Evolutionary conservation across 1,140 invertebrate species (phyloP), one percentile per base, ranked within the genome.

Genomic region (Cardiocondyla obscurior): DNA sequence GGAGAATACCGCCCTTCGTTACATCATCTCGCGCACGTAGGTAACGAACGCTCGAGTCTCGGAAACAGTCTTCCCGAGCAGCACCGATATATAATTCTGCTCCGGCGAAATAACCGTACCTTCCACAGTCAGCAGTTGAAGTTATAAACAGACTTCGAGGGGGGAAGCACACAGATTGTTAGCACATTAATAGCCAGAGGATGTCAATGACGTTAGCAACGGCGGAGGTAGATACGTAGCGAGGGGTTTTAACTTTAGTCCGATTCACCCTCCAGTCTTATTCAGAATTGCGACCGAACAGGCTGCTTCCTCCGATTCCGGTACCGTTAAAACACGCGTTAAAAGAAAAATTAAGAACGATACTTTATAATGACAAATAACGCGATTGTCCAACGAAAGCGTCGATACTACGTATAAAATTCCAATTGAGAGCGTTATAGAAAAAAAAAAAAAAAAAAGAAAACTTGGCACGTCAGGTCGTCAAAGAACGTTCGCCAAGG

Each of bases 41-140:
- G 88, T 85, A 85, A 90, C 83, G 85, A 85, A 83, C 82, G 85
- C 81, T 77, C 22, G 73, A 84, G 74, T 46, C 49, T 81, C 76
- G 79, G 33, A 79, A 79, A 28, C 72, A 86, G 81, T 83, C 84
- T 74, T 83, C 83, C 83, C 88, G 25, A 39, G 81, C 86, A 74
- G 87, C 89, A 85, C 84, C 86, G 86, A 88, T 90, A 90, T 49
- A 69, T 87, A 91, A 92, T 92, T 92, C 89, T 81, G 60, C 87
- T 84, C 69, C 84, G 76, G 30, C 86, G 76, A 91, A 89, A 87
- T 90, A 90, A 65, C 86, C 69, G 70, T 90, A 70, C 88, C 83
- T 88, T 90, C 85, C 82, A 83, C 76, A 79, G 39, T 87, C 89
- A 65, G 84, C 72, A 90, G 90, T 92, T 91, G 89, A 92, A 89